A percentile compares a stretch with the other conserved stretches of the same genome.
phyloP scores from a whole-genome alignment of 1,140 invertebrate species.

The Ylistrum balloti region DNA sequence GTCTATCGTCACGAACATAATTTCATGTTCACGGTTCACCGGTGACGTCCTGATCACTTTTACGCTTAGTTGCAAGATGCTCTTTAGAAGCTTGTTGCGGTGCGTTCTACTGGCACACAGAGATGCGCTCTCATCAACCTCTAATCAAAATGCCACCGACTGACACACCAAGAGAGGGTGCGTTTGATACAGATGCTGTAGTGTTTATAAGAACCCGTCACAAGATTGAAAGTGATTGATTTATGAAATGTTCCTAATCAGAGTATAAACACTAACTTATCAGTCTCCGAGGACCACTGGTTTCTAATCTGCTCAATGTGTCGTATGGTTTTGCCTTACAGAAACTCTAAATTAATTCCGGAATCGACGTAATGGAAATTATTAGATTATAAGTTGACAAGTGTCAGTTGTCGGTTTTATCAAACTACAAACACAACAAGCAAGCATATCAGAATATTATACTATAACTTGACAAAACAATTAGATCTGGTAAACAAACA shows the following conservation, averaged over 20 bases:
- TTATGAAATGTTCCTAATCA: conserved; percentile 29
- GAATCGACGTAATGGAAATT: conserved; percentile 19
- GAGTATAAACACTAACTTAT: conserved; percentile 28
- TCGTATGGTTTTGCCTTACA: background rate
- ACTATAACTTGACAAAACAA: background rate
- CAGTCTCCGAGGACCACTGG: background rate
- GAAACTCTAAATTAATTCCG: conserved; percentile 21
- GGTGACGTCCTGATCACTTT: background rate
- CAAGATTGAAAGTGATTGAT: conserved; percentile 27
- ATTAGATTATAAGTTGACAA: conserved; percentile 3
- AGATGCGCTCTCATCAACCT: background rate
- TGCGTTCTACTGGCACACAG: conserved; percentile 10
- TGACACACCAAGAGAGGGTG: background rate
- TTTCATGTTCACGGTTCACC: conserved; percentile 11
- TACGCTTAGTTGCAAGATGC: background rate
- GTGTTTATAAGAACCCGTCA: background rate
- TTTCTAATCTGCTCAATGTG: conserved; percentile 1
- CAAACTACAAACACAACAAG: background rate
- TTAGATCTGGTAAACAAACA: background rate
- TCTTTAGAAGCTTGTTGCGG: background rate
- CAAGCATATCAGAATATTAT: background rate
- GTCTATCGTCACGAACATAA: background rate
- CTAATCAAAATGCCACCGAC: conserved; percentile 19
- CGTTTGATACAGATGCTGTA: background rate
- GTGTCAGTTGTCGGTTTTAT: conserved; percentile 16